phyloP scores from a whole-genome alignment of 2,113 vertebrate genomes.

The Anhinga rufa region DNA sequence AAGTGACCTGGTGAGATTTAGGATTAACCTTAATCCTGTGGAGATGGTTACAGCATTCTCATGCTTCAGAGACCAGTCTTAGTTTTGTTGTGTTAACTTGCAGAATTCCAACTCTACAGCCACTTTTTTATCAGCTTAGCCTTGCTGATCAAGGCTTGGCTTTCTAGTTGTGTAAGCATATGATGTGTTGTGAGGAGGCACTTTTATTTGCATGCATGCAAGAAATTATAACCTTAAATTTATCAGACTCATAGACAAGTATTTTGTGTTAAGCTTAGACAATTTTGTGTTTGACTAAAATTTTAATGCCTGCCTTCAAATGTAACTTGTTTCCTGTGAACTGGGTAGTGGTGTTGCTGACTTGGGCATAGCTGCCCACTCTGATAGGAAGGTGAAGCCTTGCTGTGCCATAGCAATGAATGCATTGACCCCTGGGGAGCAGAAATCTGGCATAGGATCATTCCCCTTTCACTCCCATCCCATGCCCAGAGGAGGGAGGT shows the following conservation, averaged over 20 bases:
- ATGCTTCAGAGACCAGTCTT: not conserved
- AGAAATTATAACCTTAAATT: not conserved
- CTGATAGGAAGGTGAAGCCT: not conserved
- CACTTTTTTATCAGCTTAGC: not conserved
- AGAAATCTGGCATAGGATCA: not conserved
- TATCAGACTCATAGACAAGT: not conserved
- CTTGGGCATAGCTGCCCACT: accelerated
- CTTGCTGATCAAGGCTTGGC: not conserved
- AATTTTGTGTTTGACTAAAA: not conserved
- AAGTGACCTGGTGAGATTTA: not conserved
- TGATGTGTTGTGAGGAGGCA: not conserved
- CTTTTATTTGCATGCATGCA: not conserved
- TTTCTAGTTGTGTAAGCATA: not conserved
- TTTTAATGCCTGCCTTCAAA: not conserved
- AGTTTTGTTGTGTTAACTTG: not conserved
- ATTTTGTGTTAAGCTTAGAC: not conserved
- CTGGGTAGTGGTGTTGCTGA: not conserved
- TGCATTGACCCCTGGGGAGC: not conserved
- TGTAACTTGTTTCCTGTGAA: not conserved
- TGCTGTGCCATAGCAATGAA: not conserved
- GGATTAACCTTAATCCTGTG: not conserved
- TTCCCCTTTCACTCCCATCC: not conserved
- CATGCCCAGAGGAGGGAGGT: not conserved
- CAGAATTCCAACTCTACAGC: not conserved
- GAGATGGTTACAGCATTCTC: not conserved